Evolutionary conservation across 2,888 invertebrate genomes (phyloP).

Genomic region (Bedellia somnulentella): DNA sequence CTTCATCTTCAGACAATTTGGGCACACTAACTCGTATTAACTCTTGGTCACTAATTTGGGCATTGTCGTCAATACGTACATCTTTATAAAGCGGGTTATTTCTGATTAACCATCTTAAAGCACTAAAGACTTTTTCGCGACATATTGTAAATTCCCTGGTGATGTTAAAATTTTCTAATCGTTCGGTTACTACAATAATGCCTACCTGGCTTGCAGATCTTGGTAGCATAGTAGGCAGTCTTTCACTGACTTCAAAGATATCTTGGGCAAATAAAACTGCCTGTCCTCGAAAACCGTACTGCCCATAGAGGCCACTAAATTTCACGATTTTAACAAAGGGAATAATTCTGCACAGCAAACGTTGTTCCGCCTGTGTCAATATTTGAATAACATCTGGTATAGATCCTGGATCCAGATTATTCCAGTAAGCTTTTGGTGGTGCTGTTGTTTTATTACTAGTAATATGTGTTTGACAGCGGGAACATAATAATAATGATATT

Average conservation of each 20-base stretch:
- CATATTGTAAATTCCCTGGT: not conserved
- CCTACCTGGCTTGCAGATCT: too few relatives aligned
- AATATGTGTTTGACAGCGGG: constrained; percentile 10
- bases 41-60: not conserved
- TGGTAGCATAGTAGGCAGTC: too few relatives aligned
- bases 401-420: constrained; percentile 13
- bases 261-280: too few relatives aligned
- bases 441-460: constrained; percentile 11
- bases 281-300: constrained; percentile 13
- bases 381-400: constrained; percentile 13
- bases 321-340: constrained; percentile 15
- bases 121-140: not conserved
- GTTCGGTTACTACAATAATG: too few relatives aligned
- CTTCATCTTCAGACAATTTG: not conserved
- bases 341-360: constrained; percentile 11
- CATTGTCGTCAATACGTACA: not conserved
- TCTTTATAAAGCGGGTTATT: not conserved
- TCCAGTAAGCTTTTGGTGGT: constrained; percentile 14
- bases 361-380: constrained; percentile 12
- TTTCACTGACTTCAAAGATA: too few relatives aligned
- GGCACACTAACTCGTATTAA: not conserved
- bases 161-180: too few relatives aligned
- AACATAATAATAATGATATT: constrained; percentile 9
- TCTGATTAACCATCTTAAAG: not conserved
- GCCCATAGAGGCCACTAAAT: constrained; percentile 11